phyloP scores from a whole-genome alignment of 2,113 vertebrate genomes.

The Gnathonemus echidnorhynchus region DNA sequence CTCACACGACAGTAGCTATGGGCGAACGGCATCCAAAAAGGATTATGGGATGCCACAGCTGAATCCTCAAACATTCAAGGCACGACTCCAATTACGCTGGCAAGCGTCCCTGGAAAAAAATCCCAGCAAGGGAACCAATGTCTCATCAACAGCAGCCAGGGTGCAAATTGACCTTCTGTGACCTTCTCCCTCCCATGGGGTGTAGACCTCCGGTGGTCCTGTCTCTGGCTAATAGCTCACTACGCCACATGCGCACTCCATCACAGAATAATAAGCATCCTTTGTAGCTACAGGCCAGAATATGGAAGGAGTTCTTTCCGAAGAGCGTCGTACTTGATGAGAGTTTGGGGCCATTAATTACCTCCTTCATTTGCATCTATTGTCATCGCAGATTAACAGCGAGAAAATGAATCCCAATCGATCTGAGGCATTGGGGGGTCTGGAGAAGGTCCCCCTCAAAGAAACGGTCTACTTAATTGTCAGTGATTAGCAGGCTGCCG shows the following conservation, averaged over 20 bases:
- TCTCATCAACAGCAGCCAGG: not conserved
- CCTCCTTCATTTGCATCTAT: slow-evolving; percentile 25
- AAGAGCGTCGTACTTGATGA: not conserved
- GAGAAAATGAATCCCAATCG: slow-evolving; percentile 20
- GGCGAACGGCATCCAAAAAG: not conserved
- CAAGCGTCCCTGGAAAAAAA: not conserved
- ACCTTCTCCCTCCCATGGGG: not conserved
- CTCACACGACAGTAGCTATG: not conserved
- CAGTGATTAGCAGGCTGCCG: not conserved
- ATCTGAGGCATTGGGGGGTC: not conserved
- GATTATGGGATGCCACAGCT: not conserved
- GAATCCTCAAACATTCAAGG: not conserved
- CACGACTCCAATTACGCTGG: not conserved
- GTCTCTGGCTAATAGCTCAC: slow-evolving; percentile 12
- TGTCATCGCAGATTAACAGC: slow-evolving; percentile 26
- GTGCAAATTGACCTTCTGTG: not conserved
- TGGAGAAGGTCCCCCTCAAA: not conserved
- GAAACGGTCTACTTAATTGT: slow-evolving; percentile 21
- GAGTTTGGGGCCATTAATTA: slow-evolving; percentile 33
- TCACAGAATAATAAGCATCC: slow-evolving; percentile 1
- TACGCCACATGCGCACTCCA: not conserved
- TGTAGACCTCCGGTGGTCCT: not conserved
- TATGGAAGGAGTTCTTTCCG: not conserved
- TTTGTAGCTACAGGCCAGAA: not conserved
- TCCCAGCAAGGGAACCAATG: not conserved